Evolutionary conservation across 2,888 invertebrate genomes (phyloP), one percentile per base, ranked within the genome.

Genomic region (Pachydiplax longipennis): DNA sequence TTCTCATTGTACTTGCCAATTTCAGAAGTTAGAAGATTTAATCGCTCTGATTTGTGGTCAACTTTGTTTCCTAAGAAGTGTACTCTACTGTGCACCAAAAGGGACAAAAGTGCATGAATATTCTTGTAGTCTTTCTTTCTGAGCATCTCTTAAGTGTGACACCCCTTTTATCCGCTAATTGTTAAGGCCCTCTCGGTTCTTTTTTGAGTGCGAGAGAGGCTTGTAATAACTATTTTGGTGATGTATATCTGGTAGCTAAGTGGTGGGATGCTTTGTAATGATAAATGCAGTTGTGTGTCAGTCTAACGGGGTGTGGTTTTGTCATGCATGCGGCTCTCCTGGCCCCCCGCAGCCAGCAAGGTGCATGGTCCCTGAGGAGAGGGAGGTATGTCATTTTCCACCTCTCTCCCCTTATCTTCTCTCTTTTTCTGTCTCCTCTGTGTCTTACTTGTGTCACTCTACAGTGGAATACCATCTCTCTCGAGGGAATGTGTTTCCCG

Each of bases 301-400:
- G 80, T 90, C 90, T 90, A 90, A 90, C 81, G 58, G 90, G 87
- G 87, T 87, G 53, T 87, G 87, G 87, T 94, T 94, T 94, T 95
- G 94, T 94, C 95, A 94, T 95, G 95, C 95, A 95, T 95, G 95
- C 95, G 95, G 95, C 95, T 95, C 95, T 87, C 87, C 87, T 93
- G 95, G 94, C 94, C 94, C 95, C 94, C 92, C 94, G 94, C 94
- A 92, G 91, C 91, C 87, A 87, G 37, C 87, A 91, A 91, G 90
- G 91, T 91, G 91, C 92, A 92, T 92, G 91, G 90, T 90, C 90
- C 91, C 91, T 91, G 90, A 91, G 92, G 91, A 91, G 91, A 91
- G 91, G 81, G 82, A 90, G 81, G 87, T 87, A 87, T 35, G 87
- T 87, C n/a, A 83, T 91, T 90, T 90, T 91, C 48, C 61, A 65